A percentile compares a stretch with the other conserved stretches of the same genome.
These are phyloP conservation scores for Ceraclea dissimilis DNA, from an alignment of 2,888 invertebrate genomes.

Conservation along the genomic window DNA sequence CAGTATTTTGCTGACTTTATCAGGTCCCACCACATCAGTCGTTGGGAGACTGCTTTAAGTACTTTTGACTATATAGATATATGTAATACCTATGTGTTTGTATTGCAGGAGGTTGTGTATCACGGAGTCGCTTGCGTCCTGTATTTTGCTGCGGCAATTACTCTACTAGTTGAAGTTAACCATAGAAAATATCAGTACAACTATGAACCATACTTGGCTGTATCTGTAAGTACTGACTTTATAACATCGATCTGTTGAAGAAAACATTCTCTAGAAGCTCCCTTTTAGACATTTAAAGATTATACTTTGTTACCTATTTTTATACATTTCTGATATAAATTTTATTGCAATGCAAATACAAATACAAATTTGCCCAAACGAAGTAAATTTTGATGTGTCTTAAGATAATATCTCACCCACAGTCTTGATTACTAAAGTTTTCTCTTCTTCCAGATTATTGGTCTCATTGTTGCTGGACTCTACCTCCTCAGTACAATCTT, in stretches of 20 bases:
- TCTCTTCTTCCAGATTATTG: constrained; percentile 56
- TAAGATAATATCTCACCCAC: too few relatives aligned
- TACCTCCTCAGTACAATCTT: constrained; percentile 72
- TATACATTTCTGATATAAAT: too few relatives aligned
- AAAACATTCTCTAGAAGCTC: too few relatives aligned
- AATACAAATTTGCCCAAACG: too few relatives aligned
- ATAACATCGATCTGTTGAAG: constrained; percentile 18
- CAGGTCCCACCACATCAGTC: not conserved
- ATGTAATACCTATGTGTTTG: too few relatives aligned
- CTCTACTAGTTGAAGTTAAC: constrained; percentile 60
- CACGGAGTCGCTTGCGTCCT: constrained; percentile 68
- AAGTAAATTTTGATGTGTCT: too few relatives aligned
- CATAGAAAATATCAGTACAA: constrained; percentile 40
- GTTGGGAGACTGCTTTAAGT: too few relatives aligned
- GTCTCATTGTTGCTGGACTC: constrained; percentile 61
- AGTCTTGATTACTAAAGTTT: too few relatives aligned
- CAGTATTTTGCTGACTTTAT: not conserved
- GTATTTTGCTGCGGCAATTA: constrained; percentile 62
- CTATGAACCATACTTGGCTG: constrained; percentile 63
- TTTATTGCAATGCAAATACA: too few relatives aligned
- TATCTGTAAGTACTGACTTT: constrained; percentile 55
- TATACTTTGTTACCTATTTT: too few relatives aligned
- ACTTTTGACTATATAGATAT: too few relatives aligned
- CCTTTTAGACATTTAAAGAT: too few relatives aligned
- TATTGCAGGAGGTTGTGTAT: constrained; percentile 71